Conservation (phyloP, 2,888 invertebrate genomes). For the Bimastos eiseni region DNA sequence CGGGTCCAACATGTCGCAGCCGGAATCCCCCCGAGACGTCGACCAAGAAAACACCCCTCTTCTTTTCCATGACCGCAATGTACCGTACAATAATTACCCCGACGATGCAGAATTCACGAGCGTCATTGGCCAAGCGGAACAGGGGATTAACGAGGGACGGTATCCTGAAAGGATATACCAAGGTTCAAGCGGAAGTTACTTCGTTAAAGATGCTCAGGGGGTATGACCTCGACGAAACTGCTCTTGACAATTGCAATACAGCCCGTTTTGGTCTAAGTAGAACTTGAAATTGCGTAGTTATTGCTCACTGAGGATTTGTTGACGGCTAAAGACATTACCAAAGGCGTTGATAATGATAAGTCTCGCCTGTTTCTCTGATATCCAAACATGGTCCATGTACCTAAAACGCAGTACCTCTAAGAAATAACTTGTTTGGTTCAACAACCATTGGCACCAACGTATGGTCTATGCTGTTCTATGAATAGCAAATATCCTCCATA, state of each 20-base stretch:
- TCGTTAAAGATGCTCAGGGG: constrained; percentile 84
- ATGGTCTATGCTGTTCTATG: too few species aligned
- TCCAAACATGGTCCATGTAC: too few species aligned
- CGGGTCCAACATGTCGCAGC: constrained; percentile 18
- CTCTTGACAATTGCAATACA: not conserved
- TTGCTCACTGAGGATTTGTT: too few species aligned
- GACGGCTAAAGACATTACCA: too few species aligned
- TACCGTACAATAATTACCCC: constrained; percentile 54
- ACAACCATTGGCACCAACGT: too few species aligned
- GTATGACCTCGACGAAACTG: constrained; percentile 49
- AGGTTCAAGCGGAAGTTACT: constrained; percentile 98
- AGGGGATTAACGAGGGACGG: constrained; percentile 89
- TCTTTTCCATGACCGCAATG: constrained; percentile 64
- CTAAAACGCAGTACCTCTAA: too few species aligned
- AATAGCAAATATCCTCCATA: too few species aligned
- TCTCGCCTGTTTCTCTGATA: too few species aligned
- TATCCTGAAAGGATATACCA: constrained; percentile 96
- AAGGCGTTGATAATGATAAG: too few species aligned
- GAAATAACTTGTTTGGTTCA: too few species aligned
- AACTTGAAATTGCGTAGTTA: not conserved
- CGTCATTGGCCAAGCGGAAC: constrained; percentile 40
- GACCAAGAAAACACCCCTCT: constrained; percentile 87
- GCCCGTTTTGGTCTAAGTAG: not conserved
- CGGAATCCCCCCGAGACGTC: constrained; percentile 36
- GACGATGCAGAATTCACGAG: constrained; percentile 43